Base-by-base conservation (phyloP, 2,797 vertebrate species). In the Oryzias sinensis region DNA sequence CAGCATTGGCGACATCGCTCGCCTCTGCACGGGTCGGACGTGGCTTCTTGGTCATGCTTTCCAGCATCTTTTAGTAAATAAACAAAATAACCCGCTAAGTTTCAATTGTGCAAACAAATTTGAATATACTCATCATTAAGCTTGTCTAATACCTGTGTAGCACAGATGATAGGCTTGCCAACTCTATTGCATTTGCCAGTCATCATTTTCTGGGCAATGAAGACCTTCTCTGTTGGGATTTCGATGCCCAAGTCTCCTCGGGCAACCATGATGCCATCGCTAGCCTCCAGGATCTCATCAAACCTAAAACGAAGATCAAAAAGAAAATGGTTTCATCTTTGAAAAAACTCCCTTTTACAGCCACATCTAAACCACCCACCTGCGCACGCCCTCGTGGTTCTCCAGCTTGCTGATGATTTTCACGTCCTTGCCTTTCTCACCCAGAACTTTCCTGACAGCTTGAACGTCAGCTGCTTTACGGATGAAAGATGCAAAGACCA, bases 401-500 rank as follows among this genome's bases (percentile, higher is more conserved):
- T 99, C 97, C 0, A 99, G 94, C 86, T 99, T 99, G 93, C 97
- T 98, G 88, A 99, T 99, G 79, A 99, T 96, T 91, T 95, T 96
- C 75, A 99, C 97, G 78, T 97, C 88, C 82, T 97, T 98, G 59
- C 97, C 97, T 83, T 97, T 97, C 60, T 99, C 96, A 0, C 97
- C 97, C 5, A 99, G 91, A 44, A 93, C 91, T 66, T 95, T 92
- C 73, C 95, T 92, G 62, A 99, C 97, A 1, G 94, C 96, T 0
- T 97, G 93, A 62, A 99, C 97, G 0, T 99, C 97, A 0, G 91
- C 68, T 2, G 94, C 97, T 78, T 99, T 99, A 48, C 96, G 97
- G 87, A 99, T 99, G 87, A 99, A 99, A 68, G 97, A 99, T 0
- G 97, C 97, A 4, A 99, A 99, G 58, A 99, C 93, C 96, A 99